These are phyloP conservation scores for Noctua fimbriata DNA, from an alignment of 2,888 invertebrate species.

Conservation along the genomic window DNA sequence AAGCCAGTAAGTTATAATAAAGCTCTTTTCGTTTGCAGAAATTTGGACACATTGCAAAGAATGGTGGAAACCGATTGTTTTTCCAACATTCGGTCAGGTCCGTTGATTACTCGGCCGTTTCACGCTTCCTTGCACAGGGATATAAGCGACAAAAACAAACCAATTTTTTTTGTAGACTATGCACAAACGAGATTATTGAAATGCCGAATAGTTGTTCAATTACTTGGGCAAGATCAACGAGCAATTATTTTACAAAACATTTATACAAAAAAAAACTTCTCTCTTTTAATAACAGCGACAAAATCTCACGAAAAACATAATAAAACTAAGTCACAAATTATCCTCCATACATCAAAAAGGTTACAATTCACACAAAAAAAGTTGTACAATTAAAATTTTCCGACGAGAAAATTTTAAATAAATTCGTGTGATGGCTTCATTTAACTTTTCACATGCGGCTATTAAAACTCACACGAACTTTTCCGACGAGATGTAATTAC, in stretches of 20 bases:
- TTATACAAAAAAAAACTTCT: background rate
- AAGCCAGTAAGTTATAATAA: background rate
- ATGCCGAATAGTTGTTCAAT: conserved; percentile 14
- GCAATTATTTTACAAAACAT: background rate
- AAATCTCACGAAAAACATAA: conserved; percentile 18
- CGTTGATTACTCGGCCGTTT: conserved; percentile 36
- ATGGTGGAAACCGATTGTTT: conserved; percentile 29
- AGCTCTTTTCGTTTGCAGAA: conserved; percentile 13
- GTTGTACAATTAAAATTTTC: conserved; percentile 59
- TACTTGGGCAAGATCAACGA: background rate
- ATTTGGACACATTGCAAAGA: conserved; percentile 16
- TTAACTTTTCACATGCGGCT: conserved; percentile 66
- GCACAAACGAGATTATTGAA: conserved; percentile 32
- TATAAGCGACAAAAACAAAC: conserved; percentile 33
- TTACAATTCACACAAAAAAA: conserved; percentile 43
- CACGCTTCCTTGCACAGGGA: conserved; percentile 27
- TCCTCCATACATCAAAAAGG: conserved; percentile 30
- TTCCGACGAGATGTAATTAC: conserved; percentile 64
- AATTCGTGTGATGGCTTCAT: conserved; percentile 64
- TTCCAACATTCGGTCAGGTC: conserved; percentile 22
- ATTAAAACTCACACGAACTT: conserved; percentile 69
- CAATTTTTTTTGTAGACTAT: conserved; percentile 18
- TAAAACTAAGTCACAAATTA: conserved; percentile 6
- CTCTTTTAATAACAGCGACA: too few relatives aligned
- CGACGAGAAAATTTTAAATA: conserved; percentile 50